phyloP scores from a whole-genome alignment of 2,113 vertebrate genomes.

The Gallinago jamesoni region DNA sequence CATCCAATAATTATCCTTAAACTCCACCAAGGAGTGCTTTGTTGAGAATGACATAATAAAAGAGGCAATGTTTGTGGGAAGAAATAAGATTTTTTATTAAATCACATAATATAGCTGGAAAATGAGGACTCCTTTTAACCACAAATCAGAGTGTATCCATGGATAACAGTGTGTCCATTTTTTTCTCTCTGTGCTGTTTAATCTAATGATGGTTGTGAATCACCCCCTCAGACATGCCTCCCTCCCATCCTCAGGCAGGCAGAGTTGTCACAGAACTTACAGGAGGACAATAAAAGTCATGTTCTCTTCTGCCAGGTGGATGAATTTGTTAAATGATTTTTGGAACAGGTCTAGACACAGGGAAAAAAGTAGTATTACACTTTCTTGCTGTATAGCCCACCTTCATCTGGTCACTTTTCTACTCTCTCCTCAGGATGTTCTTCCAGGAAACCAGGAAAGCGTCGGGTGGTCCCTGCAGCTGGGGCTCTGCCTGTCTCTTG shows the following conservation, averaged over 20 bases:
- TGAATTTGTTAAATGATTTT: neutral
- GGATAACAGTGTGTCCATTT: neutral
- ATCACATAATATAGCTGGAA: neutral
- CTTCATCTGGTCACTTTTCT: accelerated
- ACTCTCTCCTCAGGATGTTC: neutral
- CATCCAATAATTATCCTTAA: constrained; percentile 32
- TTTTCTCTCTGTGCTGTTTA: neutral
- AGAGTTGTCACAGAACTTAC: neutral
- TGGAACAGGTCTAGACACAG: neutral
- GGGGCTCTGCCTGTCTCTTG: neutral
- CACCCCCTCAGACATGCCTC: neutral
- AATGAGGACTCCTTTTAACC: neutral
- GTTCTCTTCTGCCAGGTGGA: neutral
- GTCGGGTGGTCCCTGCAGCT: neutral
- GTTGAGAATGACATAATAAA: neutral
- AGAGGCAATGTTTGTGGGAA: neutral
- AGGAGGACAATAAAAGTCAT: neutral
- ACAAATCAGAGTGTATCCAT: neutral
- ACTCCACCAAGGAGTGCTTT: neutral
- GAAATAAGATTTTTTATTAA: neutral
- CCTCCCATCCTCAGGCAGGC: neutral
- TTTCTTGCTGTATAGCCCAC: neutral
- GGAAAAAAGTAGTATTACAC: accelerated
- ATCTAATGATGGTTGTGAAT: neutral
- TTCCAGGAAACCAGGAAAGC: neutral